A percentile compares a stretch with the other conserved stretches of the same genome.
Evolutionary conservation across 2,797 vertebrate species (phyloP).

Genomic region (Cryptoblepharus egeriae): DNA sequence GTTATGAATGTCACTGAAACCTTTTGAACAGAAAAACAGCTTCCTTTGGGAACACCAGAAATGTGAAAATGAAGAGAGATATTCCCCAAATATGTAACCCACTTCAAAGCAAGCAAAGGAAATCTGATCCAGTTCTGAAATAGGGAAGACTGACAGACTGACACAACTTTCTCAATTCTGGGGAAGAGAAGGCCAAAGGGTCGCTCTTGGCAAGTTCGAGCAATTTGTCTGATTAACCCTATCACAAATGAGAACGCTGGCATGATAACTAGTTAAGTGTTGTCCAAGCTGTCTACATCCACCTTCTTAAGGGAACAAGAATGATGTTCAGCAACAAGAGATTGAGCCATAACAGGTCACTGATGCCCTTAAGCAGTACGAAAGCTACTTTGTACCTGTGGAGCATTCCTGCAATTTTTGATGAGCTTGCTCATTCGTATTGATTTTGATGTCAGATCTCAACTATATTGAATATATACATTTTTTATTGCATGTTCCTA

Average conservation of each 20-base stretch:
- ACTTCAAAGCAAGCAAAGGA: background rate
- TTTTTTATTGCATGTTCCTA: background rate
- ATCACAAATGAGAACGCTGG: background rate
- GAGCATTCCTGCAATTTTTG: background rate
- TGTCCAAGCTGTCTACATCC: background rate
- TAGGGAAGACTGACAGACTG: background rate
- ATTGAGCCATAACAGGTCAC: background rate
- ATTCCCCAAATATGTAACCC: too few species aligned
- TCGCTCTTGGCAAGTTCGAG: background rate
- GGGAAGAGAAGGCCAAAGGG: too few species aligned
- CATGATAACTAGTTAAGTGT: background rate
- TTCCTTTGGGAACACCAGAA: background rate
- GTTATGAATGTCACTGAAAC: background rate
- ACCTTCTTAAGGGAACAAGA: background rate
- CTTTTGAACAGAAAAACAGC: background rate
- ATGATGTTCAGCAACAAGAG: background rate
- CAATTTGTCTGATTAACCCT: background rate
- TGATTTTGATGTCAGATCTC: background rate
- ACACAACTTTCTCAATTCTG: background rate
- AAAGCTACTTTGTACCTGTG: background rate
- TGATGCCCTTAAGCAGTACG: background rate
- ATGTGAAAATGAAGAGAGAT: too few species aligned
- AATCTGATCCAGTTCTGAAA: too few species aligned
- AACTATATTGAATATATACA: background rate
- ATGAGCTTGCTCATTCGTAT: constrained; percentile 2